A percentile compares a stretch with the other conserved stretches of the same genome.
These are phyloP conservation scores for Eudasyphora cyanicolor DNA, from an alignment of 2,888 invertebrate genomes.

Conservation along the genomic window DNA sequence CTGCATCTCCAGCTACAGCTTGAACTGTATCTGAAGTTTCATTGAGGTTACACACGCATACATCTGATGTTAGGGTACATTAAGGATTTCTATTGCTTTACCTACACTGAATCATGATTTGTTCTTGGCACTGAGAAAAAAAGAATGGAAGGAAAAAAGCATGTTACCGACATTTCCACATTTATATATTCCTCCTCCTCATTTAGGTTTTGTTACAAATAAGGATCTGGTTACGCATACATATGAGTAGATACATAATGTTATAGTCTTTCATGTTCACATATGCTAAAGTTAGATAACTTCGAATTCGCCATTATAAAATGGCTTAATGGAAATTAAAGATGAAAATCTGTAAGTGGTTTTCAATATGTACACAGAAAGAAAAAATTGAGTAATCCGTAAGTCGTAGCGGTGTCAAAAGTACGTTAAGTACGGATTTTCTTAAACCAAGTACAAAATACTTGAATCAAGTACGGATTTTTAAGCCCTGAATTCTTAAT, in stretches of 20 bases:
- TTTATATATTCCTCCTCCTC: slow-evolving; percentile 13
- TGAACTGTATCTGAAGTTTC: not conserved
- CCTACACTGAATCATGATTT: slow-evolving; percentile 5
- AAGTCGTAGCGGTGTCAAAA: too few species aligned
- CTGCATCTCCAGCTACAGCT: not conserved
- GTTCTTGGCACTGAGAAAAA: slow-evolving; percentile 1
- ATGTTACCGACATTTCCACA: slow-evolving; percentile 4
- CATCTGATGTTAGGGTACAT: slow-evolving; percentile 10
- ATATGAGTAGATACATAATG: not conserved
- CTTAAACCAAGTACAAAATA: too few species aligned
- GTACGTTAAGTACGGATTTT: too few species aligned
- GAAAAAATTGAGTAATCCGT: too few species aligned
- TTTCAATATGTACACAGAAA: not conserved
- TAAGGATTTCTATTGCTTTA: slow-evolving; percentile 6
- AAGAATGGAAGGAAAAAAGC: too few species aligned
- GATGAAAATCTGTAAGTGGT: not conserved
- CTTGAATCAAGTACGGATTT: too few species aligned
- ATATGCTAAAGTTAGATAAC: not conserved
- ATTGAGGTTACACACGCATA: slow-evolving; percentile 41
- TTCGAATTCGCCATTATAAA: not conserved
- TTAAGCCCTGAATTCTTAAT: too few species aligned
- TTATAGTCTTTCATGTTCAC: too few species aligned
- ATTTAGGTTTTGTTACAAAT: slow-evolving; percentile 10
- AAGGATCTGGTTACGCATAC: not conserved
- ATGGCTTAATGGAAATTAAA: not conserved